Evolutionary conservation across 2,797 vertebrate genomes (phyloP), one percentile per base, ranked within the genome.

Genomic region (Phylloscopus collybita): DNA sequence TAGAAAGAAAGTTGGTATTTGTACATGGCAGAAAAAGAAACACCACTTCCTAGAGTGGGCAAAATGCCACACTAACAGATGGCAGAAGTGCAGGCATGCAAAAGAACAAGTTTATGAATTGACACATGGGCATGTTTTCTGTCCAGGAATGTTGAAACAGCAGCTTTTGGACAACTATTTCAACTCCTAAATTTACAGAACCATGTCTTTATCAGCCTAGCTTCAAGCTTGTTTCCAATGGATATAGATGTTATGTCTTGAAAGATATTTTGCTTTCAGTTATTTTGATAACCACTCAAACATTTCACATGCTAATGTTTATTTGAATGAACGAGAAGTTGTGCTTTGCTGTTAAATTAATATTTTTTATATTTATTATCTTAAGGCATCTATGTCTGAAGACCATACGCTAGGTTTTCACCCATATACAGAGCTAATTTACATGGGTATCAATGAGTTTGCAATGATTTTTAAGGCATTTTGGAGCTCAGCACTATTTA

Each of bases 1-100:
- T 79, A 92, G 84, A 95, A 88, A 86, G 26, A 17, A 62, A 57
- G 65, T 50, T 1, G 4, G 9, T 80, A 81, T 61, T 75, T 90
- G 59, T 57, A 44, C 60, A 49, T 4, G 11, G 32, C 20, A 86
- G 16, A 90, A 94, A 87, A 64, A 4, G 22, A 94, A 74, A 89
- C 34, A 78, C 2, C 66, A 26, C 67, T 53, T 91, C 90, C 47
- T 89, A 59, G 51, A 94, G 75, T 80, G 86, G 94, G 87, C 86
- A 92, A 94, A 80, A 95, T 82, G 90, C 93, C 93, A 92, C 8
- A 4, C 13, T 92, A 93, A 81, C 95, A 97, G 90, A 96, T 88
- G 91, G 92, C 29, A 89, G 61, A 82, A 94, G 66, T 53, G 36
- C 70, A 94, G 60, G 32, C 72, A 89, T 94, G 80, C 56, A 96